Base-by-base conservation (phyloP, 2,113 vertebrate species). In the Cromileptes altivelis region DNA sequence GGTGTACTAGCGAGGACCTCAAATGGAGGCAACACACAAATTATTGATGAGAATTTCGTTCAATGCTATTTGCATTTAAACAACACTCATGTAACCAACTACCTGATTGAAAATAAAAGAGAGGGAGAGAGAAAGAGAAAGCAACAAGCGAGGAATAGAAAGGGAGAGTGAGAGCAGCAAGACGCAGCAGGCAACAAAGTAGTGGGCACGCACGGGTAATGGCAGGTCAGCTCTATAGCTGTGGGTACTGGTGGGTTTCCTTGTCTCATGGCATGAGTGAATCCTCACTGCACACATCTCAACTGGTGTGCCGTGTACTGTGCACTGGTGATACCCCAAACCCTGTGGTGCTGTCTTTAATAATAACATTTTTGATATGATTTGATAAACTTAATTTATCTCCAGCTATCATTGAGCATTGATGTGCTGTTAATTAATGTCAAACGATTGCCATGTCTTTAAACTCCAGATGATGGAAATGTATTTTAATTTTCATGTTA, bases 61-160 rank as follows among this genome's bases (percentile, higher is more conserved):
- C 17, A 53, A 14, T 80, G 21, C n/a, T 70, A 81, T 77, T 88
- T 78, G 56, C 37, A 84, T 82, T 61, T 57, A 65, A 65, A 76
- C 12, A 58, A 45, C 37, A 21, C 10, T 25, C 50, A 25, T 81
- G 68, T 70, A 68, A 23, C 50, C 50, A 52, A 57, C 65, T 47
- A 19, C 11, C 21, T 64, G 5, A 55, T 6, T 42, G 21, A 42
- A 64, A 37, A 64, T 19, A 9, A 55, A 50, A 33, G 14, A 12
- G 45, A 3, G 0, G 33, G 15, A 11, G 18, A 25, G 11, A 58
- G 15, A 64, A n/a, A 61, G 23, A 27, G 12, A 21, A 37, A 63
- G 60, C 33, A 67, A 21, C 17, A 55, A 61, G 23, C 60, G 2
- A 18, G 9, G 14, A 71, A 65, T 11, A 42, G 10, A 23, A 13